Evolutionary conservation across 1,140 invertebrate species (phyloP), one percentile per base, ranked within the genome.

Genomic region (Zophobas atratus): DNA sequence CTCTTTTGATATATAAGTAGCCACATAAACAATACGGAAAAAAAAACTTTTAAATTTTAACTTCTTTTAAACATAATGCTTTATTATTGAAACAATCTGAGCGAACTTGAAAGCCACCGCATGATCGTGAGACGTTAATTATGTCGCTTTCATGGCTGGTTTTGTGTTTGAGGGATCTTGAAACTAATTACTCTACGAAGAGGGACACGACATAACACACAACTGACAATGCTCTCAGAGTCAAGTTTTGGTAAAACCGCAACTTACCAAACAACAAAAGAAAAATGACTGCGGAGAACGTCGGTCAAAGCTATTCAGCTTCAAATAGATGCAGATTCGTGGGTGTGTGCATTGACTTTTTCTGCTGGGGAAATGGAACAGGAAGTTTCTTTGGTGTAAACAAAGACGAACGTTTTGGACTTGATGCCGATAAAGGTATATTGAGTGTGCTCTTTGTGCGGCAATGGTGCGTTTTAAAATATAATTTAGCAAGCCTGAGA

Each of bases 271-370:
- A 67, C 39, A 20, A 67, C 60, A 67, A 67, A 67, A 67, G 60
- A 67, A 67, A 67, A 43, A 67, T 60, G 56, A 36, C 6, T 60
- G 56, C 56, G 35, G 35, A 36, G 56, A 46, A 46, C 36, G 33
- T 6, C 55, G 56, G 56, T 4, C 38, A 33, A 33, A 34, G 38
- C 39, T 43, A 67, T 67, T 67, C 60, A 20, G 33, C 60, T 43
- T 67, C 60, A 67, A 67, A 67, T 67, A 43, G 60, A 67, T 67
- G 60, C 60, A 67, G 60, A 67, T 67, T 43, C 8, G 60, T 41
- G 60, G 60, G 33, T 67, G 60, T 20, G 60, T 43, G 60, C 60
- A 67, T 67, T 6, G 39, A 8, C 33, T 67, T 67, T 67, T 67
- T 33, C 60, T 3, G 38, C 38, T 2, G 2, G n/a, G 39, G 43